Conservation (phyloP, 2,888 invertebrate genomes). For the Agrilus mali region DNA sequence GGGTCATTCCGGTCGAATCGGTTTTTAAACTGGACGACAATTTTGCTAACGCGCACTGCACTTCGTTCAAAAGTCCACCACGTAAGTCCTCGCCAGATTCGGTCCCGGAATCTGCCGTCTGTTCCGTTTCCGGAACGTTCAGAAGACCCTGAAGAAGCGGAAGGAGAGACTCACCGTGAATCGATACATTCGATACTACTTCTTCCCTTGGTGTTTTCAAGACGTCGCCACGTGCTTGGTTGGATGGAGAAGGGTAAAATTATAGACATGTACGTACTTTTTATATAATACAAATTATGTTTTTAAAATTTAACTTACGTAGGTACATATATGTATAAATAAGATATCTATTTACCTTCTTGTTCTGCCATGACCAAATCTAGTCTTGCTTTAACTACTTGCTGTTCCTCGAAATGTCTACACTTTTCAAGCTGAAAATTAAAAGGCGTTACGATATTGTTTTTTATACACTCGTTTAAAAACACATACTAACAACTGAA, state of each 20-base stretch:
- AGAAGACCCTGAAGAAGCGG: constrained; percentile 55
- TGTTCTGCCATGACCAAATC: constrained; percentile 76
- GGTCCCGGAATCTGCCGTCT: constrained; percentile 48
- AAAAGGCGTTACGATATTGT: too few species aligned
- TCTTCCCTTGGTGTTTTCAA: constrained; percentile 38
- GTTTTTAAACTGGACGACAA: constrained; percentile 31
- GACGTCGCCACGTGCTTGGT: constrained; percentile 39
- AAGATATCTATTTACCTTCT: constrained; percentile 49
- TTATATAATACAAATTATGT: neutral
- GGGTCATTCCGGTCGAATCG: constrained; percentile 33
- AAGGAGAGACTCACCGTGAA: constrained; percentile 65
- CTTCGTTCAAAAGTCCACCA: constrained; percentile 40
- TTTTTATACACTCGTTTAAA: too few species aligned
- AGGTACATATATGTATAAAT: too few species aligned
- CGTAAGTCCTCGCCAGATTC: constrained; percentile 59
- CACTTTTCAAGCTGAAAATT: constrained; percentile 75
- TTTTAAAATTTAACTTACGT: too few species aligned
- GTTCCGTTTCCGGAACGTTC: constrained; percentile 34
- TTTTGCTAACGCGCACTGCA: constrained; percentile 31
- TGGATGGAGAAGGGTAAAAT: constrained; percentile 13
- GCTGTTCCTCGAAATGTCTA: constrained; percentile 77
- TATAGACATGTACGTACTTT: neutral
- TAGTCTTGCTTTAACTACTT: constrained; percentile 66
- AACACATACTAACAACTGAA: constrained; percentile 58
- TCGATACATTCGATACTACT: constrained; percentile 24